Percentiles rank a stretch among this genome's conserved stretches.
phyloP scores from a whole-genome alignment of 30 jellyfish, hydroid and myxozoan species.

The Hydractinia symbiolongicarpus region DNA sequence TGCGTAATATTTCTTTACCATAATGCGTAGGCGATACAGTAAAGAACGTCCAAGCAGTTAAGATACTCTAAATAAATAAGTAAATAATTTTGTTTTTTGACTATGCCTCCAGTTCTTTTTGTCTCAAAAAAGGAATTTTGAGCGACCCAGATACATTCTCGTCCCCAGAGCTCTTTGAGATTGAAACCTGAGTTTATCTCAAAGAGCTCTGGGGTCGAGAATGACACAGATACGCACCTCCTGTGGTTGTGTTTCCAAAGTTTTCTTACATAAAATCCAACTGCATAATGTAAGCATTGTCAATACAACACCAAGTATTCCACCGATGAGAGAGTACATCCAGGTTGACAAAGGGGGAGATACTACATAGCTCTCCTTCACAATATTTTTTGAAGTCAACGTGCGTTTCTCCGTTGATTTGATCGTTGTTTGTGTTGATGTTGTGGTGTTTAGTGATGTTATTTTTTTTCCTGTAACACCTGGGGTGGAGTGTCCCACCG shows the following conservation, averaged over 20 bases:
- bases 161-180: too few relatives aligned
- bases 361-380: neutral
- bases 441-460: neutral
- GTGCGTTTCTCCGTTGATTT: neutral
- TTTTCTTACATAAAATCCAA: constrained; percentile 44
- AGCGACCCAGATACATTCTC: too few relatives aligned
- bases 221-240: neutral
- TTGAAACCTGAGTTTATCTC: too few relatives aligned
- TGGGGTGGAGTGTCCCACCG: neutral
- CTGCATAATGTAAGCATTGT: constrained; percentile 45
- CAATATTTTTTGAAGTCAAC: neutral
- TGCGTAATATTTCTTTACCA: too few relatives aligned
- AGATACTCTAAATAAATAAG: too few relatives aligned
- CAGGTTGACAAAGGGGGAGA: constrained; percentile 33
- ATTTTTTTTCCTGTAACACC: neutral
- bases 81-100: too few relatives aligned
- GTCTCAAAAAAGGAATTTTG: too few relatives aligned
- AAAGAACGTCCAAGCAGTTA: too few relatives aligned
- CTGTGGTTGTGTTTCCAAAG: neutral
- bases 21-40: too few relatives aligned
- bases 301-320: constrained; percentile 45
- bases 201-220: too few relatives aligned
- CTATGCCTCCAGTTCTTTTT: too few relatives aligned
- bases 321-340: constrained; percentile 71
- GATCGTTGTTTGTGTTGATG: neutral